A percentile compares a stretch with the other conserved stretches of the same genome.
Conservation (phyloP, 2,888 invertebrate genomes). For the Amiota communis region DNA sequence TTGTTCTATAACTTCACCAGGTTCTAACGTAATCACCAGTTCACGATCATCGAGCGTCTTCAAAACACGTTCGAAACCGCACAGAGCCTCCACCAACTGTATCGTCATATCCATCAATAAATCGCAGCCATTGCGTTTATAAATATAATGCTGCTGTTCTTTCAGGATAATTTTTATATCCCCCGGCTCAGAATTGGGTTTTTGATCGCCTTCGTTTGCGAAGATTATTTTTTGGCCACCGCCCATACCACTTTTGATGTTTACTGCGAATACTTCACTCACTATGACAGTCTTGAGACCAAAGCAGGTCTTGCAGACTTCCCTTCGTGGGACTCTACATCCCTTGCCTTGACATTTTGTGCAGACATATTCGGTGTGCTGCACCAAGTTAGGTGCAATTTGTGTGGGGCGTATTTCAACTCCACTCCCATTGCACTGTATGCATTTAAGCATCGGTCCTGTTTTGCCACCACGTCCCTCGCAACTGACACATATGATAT, state of each 20-base stretch:
- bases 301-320: no score
- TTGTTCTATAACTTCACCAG: constrained; percentile 92
- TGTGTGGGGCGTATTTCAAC: constrained; percentile 78
- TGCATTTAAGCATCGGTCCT: constrained; percentile 90
- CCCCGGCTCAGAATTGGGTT: constrained; percentile 93
- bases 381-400: constrained; percentile 79
- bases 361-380: constrained; percentile 96
- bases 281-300: no score
- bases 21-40: constrained; percentile 87
- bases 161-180: constrained; percentile 96
- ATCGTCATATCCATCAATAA: constrained; percentile 89
- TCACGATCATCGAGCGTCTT: constrained; percentile 91
- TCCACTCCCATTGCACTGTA: constrained; percentile 89
- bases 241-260: constrained; percentile 94
- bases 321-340: constrained; percentile 84
- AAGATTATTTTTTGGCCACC: constrained; percentile 97
- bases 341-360: constrained; percentile 94
- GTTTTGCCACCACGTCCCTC: constrained; percentile 96
- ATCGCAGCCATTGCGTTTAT: constrained; percentile 79
- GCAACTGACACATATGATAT: constrained; percentile 96
- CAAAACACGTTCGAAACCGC: constrained; percentile 93
- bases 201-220: constrained; percentile 96
- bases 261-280: constrained; percentile 94
- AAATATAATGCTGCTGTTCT: constrained; percentile 90
- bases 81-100: constrained; percentile 92